Evolutionary conservation across 2,113 vertebrate species (phyloP), one percentile per base, ranked within the genome.

Genomic region (Leptobrachium leishanense): DNA sequence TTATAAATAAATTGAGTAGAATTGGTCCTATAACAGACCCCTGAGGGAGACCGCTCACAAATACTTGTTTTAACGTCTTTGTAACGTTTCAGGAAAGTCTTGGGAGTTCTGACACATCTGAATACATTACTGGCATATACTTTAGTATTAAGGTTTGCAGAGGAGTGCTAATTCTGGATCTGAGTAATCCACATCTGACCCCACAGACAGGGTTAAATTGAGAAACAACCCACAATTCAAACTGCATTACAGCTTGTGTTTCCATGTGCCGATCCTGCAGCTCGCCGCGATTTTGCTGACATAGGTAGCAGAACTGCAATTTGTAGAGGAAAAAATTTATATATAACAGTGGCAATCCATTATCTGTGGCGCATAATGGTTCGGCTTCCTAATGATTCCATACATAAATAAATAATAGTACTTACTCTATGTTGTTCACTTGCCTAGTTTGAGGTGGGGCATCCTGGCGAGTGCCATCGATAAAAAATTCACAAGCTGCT

Each of bases 401-500:
- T 68, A 55, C 78, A 81, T 81, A 81, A 81, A 81, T 81, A 74
- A 74, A 68, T 81, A 62, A 81, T 81, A 74, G 53, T 81, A 81
- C 78, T 81, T 81, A 74, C 72, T 74, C 64, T 74, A n/a, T 62
- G 78, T 54, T 68, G 78, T 59, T 74, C 20, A 43, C 71, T 68
- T 81, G 71, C 78, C 72, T 83, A 71, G 84, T 79, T 75, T 72
- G 86, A 15, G 82, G 78, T 77, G 68, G 81, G 82, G 84, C 69
- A 63, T 75, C 88, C 84, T 82, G 82, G 81, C 77, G 84, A 81
- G 85, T 82, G 59, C 83, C 75, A 74, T 75, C 83, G 15, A 84
- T 85, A 71, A 88, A 86, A 87, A 82, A 86, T 85, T 84, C 76
- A 87, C 77, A 55, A 84, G 74, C 71, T 68, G 81, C 11, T 40